Conservation (phyloP, 2,888 invertebrate genomes). For the Brachyptera risi region DNA sequence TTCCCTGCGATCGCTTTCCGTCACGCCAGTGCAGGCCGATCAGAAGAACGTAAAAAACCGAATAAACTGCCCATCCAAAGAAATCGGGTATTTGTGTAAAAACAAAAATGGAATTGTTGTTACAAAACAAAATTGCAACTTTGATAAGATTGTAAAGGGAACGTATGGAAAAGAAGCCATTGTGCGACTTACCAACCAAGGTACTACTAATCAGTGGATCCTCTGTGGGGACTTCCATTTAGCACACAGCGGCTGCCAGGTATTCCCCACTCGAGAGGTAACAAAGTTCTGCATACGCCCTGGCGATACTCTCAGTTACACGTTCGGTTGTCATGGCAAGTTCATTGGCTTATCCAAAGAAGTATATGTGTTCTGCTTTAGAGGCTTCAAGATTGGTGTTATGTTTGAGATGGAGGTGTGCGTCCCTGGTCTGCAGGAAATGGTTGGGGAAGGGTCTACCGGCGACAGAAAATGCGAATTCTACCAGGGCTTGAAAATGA, state of each 20-base stretch:
- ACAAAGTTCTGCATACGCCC: conserved; percentile 46
- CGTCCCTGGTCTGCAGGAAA: conserved; percentile 30
- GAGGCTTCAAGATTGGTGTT: conserved; percentile 57
- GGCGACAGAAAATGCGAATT: not conserved
- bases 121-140: conserved; percentile 48
- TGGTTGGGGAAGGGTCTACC: not conserved
- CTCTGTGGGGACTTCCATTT: conserved; percentile 51
- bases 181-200: conserved; percentile 49
- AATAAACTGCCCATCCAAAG: not conserved
- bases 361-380: conserved; percentile 57
- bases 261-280: not conserved
- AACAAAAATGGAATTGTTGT: conserved; percentile 48
- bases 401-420: conserved; percentile 53
- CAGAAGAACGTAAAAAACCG: not conserved
- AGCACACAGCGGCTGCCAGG: conserved; percentile 35
- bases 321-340: conserved; percentile 53
- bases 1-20: not conserved
- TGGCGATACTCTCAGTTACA: conserved; percentile 45
- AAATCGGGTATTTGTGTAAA: not conserved
- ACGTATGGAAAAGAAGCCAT: conserved; percentile 44
- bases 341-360: conserved; percentile 60
- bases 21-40: not conserved
- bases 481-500: conserved; percentile 6
- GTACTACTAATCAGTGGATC: conserved; percentile 45
- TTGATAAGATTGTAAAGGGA: conserved; percentile 45